Evolutionary conservation across 2,797 vertebrate species (phyloP).

Genomic region (Myotis daubentonii): DNA sequence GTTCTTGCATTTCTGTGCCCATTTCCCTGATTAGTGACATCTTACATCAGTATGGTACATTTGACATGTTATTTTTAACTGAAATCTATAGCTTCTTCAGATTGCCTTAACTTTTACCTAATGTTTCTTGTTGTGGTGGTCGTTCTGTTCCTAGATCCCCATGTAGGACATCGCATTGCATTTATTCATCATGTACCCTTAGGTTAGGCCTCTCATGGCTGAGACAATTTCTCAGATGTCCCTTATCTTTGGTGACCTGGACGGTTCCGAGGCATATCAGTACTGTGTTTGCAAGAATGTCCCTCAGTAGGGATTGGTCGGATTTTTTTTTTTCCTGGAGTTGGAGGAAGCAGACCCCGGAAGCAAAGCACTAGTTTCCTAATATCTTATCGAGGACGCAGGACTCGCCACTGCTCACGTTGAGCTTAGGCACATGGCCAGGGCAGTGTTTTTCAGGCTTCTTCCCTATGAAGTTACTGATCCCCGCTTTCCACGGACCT

Average conservation of each 20-base stretch:
- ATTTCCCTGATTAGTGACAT: background rate
- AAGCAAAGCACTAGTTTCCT: background rate
- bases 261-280: background rate
- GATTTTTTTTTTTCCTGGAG: background rate
- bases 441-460: background rate
- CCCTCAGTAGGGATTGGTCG: background rate
- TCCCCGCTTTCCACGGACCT: background rate
- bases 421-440: background rate
- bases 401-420: background rate
- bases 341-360: background rate
- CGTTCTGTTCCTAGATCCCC: background rate
- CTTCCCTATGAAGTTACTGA: background rate
- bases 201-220: background rate
- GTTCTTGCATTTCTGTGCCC: background rate
- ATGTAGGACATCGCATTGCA: background rate
- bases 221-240: background rate
- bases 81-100: background rate
- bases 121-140: background rate
- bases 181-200: background rate
- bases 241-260: background rate
- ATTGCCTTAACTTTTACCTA: background rate
- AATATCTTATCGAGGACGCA: background rate
- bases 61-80: background rate
- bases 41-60: background rate
- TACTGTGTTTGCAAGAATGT: background rate